Percentiles rank a stretch among this genome's conserved stretches.
These are phyloP conservation scores for Scaptomyza hsui DNA, from an alignment of 1,140 invertebrate genomes.

Conservation along the genomic window DNA sequence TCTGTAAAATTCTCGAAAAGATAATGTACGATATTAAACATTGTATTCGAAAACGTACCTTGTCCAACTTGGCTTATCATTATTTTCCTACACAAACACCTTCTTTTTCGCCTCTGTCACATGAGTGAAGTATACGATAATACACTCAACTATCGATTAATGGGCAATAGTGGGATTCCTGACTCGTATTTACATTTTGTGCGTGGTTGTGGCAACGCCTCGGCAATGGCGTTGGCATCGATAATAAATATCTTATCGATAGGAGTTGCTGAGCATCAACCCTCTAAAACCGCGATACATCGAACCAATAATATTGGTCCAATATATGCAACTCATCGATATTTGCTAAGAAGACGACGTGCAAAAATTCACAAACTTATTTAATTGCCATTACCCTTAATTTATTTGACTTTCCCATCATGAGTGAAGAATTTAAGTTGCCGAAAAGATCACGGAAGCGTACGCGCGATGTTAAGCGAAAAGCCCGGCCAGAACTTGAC, in stretches of 20 bases:
- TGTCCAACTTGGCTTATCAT: slow-evolving; percentile 72
- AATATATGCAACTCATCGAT: slow-evolving; percentile 22
- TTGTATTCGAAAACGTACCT: slow-evolving; percentile 38
- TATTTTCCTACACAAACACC: slow-evolving; percentile 53
- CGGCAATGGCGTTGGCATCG: too few relatives aligned
- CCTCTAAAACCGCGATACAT: background rate
- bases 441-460: slow-evolving; percentile 92
- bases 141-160: slow-evolving; percentile 1
- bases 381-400: slow-evolving; percentile 24
- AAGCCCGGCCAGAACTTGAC: slow-evolving; percentile 94
- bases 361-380: slow-evolving; percentile 25
- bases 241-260: too few relatives aligned
- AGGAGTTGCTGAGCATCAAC: background rate
- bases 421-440: slow-evolving; percentile 86
- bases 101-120: slow-evolving; percentile 50
- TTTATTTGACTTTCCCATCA: slow-evolving; percentile 44
- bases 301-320: too few relatives aligned
- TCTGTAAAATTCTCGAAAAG: slow-evolving; percentile 85
- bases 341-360: slow-evolving; percentile 26
- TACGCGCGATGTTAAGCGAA: slow-evolving; percentile 93
- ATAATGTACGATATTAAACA: background rate
- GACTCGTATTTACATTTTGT: background rate
- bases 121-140: slow-evolving; percentile 47
- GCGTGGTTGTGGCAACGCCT: too few relatives aligned
- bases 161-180: background rate